Base-by-base conservation (phyloP, 2,797 vertebrate genomes). In the Gambusia yucatana region DNA sequence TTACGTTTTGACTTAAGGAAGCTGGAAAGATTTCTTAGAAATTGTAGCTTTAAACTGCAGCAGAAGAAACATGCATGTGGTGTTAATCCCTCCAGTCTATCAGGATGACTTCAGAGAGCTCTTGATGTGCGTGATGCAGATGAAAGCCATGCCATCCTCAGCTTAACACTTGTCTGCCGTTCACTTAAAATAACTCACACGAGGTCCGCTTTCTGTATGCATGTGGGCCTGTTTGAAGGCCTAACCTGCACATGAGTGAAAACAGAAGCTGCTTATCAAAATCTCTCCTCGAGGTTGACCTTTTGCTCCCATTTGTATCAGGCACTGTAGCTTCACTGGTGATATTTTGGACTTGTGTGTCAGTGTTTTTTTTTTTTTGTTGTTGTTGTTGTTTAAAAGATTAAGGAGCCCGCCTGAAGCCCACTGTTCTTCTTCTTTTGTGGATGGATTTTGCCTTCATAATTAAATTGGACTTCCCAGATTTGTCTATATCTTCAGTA, bases 161-260 rank as follows among this genome's bases (percentile, higher is more conserved):
- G 70, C 52, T 76, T 30, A 33, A 76, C 76, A 70, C 82, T 87
- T 87, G 90, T 89, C 91, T 86, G 88, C 84, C 90, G 81, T 22
- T 2, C 88, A 86, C 93, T 93, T 94, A 88, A 94, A 92, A 94
- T 94, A 93, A 83, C 91, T 90, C 10, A 0, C 43, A 9, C 70
- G 20, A 55, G 77, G 74, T 71, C 77, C 43, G 43, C 74, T 63
- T 70, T 77, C 78, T 80, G 65, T 17, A 36, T 48, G 47, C 52
- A 30, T n/a, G 33, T 65, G 41, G 39, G 44, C 75, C 69, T 33
- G 48, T 85, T 77, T 72, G 72, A 81, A 87, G 82, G 81, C 78
- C 76, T 55, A 63, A 82, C 80, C 79, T 76, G 73, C 65, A 61
- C 47, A 10, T 81, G 88, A 92, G 89, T 11, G 30, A 84, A 84